Conservation (phyloP, 2,797 vertebrate genomes). For the Poecilia picta region DNA sequence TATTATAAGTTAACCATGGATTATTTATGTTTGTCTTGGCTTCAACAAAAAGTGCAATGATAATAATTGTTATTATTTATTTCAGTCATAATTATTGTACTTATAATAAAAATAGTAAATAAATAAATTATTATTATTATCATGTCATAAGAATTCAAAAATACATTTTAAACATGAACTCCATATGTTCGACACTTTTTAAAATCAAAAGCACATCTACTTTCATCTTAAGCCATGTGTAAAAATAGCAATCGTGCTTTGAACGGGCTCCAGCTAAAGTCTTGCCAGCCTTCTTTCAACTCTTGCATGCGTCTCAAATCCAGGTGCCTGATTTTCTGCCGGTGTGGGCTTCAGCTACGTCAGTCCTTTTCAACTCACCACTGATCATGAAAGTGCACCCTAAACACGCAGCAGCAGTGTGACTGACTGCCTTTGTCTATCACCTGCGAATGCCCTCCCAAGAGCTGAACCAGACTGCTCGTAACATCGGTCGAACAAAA, state of each 20-base stretch:
- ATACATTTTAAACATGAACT: conserved; percentile 15
- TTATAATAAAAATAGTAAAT: too few species aligned
- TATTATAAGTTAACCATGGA: not conserved
- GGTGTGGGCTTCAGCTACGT: conserved; percentile 66
- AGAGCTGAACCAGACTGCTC: conserved; percentile 76
- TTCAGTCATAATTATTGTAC: too few species aligned
- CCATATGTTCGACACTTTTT: conserved; percentile 36
- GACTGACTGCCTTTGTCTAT: conserved; percentile 69
- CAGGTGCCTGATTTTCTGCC: conserved; percentile 72
- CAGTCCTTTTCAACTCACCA: conserved; percentile 70
- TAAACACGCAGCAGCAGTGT: conserved; percentile 49
- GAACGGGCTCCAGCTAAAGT: conserved; percentile 70
- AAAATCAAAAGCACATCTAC: conserved; percentile 70
- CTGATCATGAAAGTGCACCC: conserved; percentile 65
- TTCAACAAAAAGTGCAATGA: not conserved
- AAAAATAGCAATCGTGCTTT: conserved; percentile 80
- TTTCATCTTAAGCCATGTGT: conserved; percentile 71
- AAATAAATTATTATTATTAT: not conserved
- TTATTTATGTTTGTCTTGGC: not conserved
- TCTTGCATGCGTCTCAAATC: conserved; percentile 66
- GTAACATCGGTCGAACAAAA: conserved; percentile 75
- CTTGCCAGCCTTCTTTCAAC: conserved; percentile 75
- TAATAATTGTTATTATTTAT: too few species aligned
- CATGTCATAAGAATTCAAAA: not conserved
- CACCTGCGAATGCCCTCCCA: conserved; percentile 58